These are phyloP conservation scores for Castor canadensis DNA, from an alignment of 2,113 vertebrate species.

Conservation along the genomic window DNA sequence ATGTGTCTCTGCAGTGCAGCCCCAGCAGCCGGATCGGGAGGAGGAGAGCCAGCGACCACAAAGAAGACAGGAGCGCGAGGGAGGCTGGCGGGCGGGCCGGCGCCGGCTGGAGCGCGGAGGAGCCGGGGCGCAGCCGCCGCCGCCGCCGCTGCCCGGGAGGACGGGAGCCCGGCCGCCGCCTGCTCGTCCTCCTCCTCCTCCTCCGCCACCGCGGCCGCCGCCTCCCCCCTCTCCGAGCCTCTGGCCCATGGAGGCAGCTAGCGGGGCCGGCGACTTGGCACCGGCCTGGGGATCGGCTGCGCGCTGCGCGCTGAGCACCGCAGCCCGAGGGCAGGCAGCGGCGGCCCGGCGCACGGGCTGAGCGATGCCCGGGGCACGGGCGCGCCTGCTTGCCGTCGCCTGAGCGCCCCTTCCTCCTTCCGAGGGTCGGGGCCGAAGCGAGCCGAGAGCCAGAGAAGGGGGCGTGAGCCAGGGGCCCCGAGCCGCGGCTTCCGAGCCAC, in stretches of 20 bases:
- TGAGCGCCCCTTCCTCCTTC: conserved; percentile 70
- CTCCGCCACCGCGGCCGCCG: conserved; percentile 83
- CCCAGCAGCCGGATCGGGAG: conserved; percentile 98
- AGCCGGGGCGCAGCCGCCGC: conserved; percentile 84
- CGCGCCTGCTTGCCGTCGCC: conserved; percentile 68
- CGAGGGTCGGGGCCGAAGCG: conserved; percentile 44
- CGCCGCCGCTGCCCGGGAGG: conserved; percentile 82
- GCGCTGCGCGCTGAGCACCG: conserved; percentile 73
- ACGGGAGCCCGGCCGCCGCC: conserved; percentile 87
- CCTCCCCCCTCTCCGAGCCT: conserved; percentile 83
- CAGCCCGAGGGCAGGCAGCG: conserved; percentile 69
- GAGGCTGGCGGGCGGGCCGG: conserved; percentile 92
- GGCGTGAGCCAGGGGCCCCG: conserved; percentile 75
- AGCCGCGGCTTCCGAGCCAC: conserved; percentile 63
- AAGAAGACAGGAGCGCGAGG: conserved; percentile 93
- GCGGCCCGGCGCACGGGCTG: conserved; percentile 67
- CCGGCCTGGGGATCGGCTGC: conserved; percentile 78
- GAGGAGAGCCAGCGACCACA: conserved; percentile 99
- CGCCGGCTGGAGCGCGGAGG: conserved; percentile 85
- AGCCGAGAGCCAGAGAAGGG: conserved; percentile 69
- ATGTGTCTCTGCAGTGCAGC: conserved; percentile 99
- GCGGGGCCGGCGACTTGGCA: conserved; percentile 83
- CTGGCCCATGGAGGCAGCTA: conserved; percentile 90
- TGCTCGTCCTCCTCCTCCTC: conserved; percentile 75
- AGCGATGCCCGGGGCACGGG: conserved; percentile 71